A percentile compares a stretch with the other conserved stretches of the same genome.
Conservation (phyloP, 2,797 vertebrate species). For the Trachurus trachurus region DNA sequence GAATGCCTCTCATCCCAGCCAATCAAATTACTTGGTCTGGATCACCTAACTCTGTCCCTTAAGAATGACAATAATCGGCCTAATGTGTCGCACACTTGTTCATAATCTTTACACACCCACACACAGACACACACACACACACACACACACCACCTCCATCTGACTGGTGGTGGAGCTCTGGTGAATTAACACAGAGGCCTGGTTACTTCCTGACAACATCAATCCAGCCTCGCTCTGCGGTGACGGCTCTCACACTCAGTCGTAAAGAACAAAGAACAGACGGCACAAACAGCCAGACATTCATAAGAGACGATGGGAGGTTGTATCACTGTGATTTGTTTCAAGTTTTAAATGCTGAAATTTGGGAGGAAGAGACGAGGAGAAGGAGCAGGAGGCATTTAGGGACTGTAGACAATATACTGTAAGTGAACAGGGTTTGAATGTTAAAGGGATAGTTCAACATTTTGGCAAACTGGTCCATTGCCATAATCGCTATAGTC, state of each 20-base stretch:
- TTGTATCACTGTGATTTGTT: slow-evolving; percentile 63
- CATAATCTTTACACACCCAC: too few relatives aligned
- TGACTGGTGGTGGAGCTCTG: slow-evolving; percentile 22
- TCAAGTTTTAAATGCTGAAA: slow-evolving; percentile 44
- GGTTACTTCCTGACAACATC: slow-evolving; percentile 42
- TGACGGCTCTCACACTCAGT: slow-evolving; percentile 25
- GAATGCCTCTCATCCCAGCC: too few relatives aligned
- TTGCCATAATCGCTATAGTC: too few relatives aligned
- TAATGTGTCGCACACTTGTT: slow-evolving; percentile 1
- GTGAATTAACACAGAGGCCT: slow-evolving; percentile 49
- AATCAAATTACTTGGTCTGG: too few relatives aligned
- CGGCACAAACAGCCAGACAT: slow-evolving; percentile 63
- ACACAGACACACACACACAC: background rate
- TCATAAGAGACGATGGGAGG: slow-evolving; percentile 68
- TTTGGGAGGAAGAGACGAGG: slow-evolving; percentile 9
- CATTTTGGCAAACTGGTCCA: too few relatives aligned
- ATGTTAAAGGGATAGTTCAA: too few relatives aligned
- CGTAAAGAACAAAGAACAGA: slow-evolving; percentile 69
- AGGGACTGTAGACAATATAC: slow-evolving; percentile 33
- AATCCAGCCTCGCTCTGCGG: slow-evolving; percentile 19
- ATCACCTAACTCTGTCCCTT: too few relatives aligned
- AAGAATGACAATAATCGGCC: background rate
- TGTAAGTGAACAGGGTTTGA: background rate
- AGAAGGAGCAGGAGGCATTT: slow-evolving; percentile 14
- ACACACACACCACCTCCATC: too few relatives aligned